These are phyloP conservation scores for Miltochrista miniata DNA, from an alignment of 2,888 invertebrate species.

Conservation along the genomic window DNA sequence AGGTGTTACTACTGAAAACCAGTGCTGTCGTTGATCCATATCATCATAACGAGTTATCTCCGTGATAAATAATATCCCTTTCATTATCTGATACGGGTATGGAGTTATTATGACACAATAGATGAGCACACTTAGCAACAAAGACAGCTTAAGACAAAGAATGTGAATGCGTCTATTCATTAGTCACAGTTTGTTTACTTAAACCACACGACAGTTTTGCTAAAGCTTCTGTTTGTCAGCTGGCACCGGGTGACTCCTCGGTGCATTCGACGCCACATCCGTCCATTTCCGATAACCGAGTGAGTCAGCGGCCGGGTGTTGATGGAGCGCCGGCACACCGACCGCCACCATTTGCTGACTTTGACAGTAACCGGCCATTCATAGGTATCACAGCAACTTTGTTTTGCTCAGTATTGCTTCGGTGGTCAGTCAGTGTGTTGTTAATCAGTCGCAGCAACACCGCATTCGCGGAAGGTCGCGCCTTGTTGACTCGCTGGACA, in stretches of 20 bases:
- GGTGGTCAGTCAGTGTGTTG: constrained; percentile 34
- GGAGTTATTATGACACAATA: constrained; percentile 19
- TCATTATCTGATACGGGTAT: constrained; percentile 42
- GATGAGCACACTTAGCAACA: constrained; percentile 55
- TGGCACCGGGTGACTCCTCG: constrained; percentile 57
- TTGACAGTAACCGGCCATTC: constrained; percentile 53
- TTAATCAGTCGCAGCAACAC: constrained; percentile 51
- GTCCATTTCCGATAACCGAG: constrained; percentile 72
- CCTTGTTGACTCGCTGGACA: constrained; percentile 22
- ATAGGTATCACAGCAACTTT: constrained; percentile 53
- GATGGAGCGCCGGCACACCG: constrained; percentile 24
- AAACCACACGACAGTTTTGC: constrained; percentile 61
- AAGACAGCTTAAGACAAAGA: constrained; percentile 61
- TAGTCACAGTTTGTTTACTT: constrained; percentile 70
- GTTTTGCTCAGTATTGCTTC: constrained; percentile 43
- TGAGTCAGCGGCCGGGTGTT: constrained; percentile 63
- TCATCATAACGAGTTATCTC: constrained; percentile 20
- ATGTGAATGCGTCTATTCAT: constrained; percentile 59
- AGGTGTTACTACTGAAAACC: background rate
- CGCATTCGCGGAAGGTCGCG: constrained; percentile 61
- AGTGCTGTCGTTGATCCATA: background rate
- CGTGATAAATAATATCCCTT: constrained; percentile 40
- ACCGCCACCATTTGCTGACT: constrained; percentile 49
- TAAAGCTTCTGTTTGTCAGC: constrained; percentile 67
- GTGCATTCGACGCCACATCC: constrained; percentile 66